These are phyloP conservation scores for Pomacea maculata DNA, from an alignment of 1,140 invertebrate species.

Conservation along the genomic window DNA sequence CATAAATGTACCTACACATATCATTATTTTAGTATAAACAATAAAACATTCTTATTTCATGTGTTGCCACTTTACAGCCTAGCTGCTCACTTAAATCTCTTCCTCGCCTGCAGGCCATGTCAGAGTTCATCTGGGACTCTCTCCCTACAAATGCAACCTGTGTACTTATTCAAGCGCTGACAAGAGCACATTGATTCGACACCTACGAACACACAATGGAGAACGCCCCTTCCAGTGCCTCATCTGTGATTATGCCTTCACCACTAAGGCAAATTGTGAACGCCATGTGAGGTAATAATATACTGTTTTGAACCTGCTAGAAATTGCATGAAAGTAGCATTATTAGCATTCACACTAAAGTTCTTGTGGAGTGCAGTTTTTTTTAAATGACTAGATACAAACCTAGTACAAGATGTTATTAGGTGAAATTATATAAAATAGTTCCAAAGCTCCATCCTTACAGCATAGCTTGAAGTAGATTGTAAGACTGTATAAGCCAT, in stretches of 20 bases:
- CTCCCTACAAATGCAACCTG: constrained; percentile 59
- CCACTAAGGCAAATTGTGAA: constrained; percentile 91
- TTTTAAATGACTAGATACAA: background rate
- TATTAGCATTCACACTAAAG: background rate
- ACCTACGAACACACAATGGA: constrained; percentile 79
- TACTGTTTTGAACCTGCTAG: background rate
- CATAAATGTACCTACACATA: too few species aligned
- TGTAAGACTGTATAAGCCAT: background rate
- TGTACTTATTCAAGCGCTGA: constrained; percentile 62
- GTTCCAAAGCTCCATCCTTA: too few species aligned
- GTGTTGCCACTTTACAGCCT: too few species aligned
- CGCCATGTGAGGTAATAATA: constrained; percentile 68
- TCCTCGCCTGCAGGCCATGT: constrained; percentile 75
- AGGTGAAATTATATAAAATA: background rate
- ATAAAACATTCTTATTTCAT: too few species aligned
- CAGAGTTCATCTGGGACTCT: constrained; percentile 69
- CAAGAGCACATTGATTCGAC: constrained; percentile 78
- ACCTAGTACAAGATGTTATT: background rate
- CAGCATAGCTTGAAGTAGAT: too few species aligned
- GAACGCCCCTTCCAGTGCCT: constrained; percentile 93
- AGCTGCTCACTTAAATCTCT: background rate
- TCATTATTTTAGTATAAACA: too few species aligned
- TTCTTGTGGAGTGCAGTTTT: background rate
- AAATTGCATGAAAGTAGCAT: background rate
- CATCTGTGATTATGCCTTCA: constrained; percentile 94